These are phyloP conservation scores for Hoplodrina blanda DNA, from an alignment of 2,888 invertebrate genomes.

Conservation along the genomic window DNA sequence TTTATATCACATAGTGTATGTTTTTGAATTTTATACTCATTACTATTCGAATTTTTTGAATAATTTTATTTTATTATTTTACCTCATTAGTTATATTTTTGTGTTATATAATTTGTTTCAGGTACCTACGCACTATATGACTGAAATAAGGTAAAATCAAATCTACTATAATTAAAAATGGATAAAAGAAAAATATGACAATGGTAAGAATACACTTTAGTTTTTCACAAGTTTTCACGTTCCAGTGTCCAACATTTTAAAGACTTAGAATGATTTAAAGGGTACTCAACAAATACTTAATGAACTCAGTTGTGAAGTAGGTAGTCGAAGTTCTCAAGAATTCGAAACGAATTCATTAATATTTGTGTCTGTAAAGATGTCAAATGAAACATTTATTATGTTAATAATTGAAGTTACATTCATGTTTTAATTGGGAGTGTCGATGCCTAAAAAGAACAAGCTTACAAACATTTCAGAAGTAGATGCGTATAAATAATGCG, in stretches of 20 bases:
- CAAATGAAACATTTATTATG: slow-evolving; percentile 18
- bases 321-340: slow-evolving; percentile 45
- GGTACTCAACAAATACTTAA: slow-evolving; percentile 53
- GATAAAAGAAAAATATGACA: not conserved
- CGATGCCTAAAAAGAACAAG: not conserved
- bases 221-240: slow-evolving; percentile 22
- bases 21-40: slow-evolving; percentile 69
- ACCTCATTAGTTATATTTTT: slow-evolving; percentile 48
- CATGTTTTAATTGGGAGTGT: slow-evolving; percentile 17
- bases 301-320: slow-evolving; percentile 38
- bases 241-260: slow-evolving; percentile 25
- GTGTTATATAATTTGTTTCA: slow-evolving; percentile 51
- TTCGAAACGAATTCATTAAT: slow-evolving; percentile 52
- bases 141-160: slow-evolving; percentile 16
- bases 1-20: slow-evolving; percentile 87
- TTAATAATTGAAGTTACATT: slow-evolving; percentile 35
- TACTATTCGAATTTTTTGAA: slow-evolving; percentile 61
- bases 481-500: not conserved
- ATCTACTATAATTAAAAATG: slow-evolving; percentile 10
- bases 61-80: slow-evolving; percentile 46
- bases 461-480: not conserved
- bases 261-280: slow-evolving; percentile 40
- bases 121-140: slow-evolving; percentile 59
- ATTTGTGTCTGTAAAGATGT: slow-evolving; percentile 39
- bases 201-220: slow-evolving; percentile 26